phyloP scores from a whole-genome alignment of 2,888 invertebrate species.

The Schizotus pectinicornis region DNA sequence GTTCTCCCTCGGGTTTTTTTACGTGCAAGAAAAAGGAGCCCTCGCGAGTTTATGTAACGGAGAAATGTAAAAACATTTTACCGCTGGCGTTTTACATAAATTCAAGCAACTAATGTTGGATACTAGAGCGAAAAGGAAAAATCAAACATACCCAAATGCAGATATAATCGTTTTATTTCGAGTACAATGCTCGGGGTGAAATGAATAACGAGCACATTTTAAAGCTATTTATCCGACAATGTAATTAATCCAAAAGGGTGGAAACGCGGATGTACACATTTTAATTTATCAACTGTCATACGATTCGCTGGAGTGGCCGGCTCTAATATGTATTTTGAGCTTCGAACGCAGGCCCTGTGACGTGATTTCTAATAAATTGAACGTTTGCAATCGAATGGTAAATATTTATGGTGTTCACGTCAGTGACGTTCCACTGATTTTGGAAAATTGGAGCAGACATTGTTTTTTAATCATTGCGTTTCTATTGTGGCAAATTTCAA shows the following conservation, averaged over 20 bases:
- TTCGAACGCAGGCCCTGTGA: constrained; percentile 12
- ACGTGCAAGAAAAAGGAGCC: constrained; percentile 12
- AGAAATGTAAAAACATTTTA: constrained; percentile 14
- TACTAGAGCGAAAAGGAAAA: background rate
- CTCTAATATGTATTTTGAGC: constrained; percentile 19
- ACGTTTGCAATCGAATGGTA: constrained; percentile 1
- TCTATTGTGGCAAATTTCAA: no score
- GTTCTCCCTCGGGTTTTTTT: constrained; percentile 19
- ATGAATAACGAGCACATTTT: constrained; percentile 28
- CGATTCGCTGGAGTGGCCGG: constrained; percentile 19
- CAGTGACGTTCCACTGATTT: no score
- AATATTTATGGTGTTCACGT: no score
- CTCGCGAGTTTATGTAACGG: constrained; percentile 11
- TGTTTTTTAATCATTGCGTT: no score
- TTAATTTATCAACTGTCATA: constrained; percentile 32
- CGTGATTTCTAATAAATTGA: constrained; percentile 27
- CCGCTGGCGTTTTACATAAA: constrained; percentile 8
- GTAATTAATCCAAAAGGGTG: constrained; percentile 28
- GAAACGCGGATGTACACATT: constrained; percentile 23
- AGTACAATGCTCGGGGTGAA: constrained; percentile 1
- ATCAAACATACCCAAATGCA: background rate
- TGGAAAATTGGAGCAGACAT: no score
- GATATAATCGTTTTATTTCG: background rate
- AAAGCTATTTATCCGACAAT: constrained; percentile 28
- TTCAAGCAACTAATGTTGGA: background rate